A percentile compares a stretch with the other conserved stretches of the same genome.
Conservation (phyloP, 30 jellyfish, hydroid and myxozoan genomes). For the Aurelia sp. region DNA sequence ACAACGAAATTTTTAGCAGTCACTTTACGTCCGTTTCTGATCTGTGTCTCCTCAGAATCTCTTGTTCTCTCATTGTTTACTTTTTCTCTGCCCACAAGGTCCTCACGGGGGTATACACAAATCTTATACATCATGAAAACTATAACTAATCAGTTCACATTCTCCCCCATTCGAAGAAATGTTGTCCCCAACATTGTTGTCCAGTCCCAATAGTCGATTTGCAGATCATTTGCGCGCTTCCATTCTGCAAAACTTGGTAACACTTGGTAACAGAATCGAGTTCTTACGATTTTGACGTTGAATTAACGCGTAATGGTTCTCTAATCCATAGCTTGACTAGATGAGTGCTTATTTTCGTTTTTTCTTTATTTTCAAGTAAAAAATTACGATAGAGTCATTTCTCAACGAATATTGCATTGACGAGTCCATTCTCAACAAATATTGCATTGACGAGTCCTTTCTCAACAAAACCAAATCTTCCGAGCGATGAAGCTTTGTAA, state of each 20-base stretch:
- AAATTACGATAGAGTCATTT: not conserved
- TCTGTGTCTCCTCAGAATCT: too few relatives aligned
- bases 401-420: not conserved
- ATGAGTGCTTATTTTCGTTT: too few relatives aligned
- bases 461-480: constrained; percentile 16
- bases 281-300: not conserved
- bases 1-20: too few relatives aligned
- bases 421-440: too few relatives aligned
- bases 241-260: not conserved
- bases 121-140: too few relatives aligned
- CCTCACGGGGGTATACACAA: too few relatives aligned
- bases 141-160: constrained; percentile 3
- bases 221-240: constrained; percentile 10
- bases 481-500: not conserved
- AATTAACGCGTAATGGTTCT: not conserved
- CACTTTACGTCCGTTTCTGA: too few relatives aligned
- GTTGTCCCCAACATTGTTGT: not conserved
- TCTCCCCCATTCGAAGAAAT: constrained; percentile 35
- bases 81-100: too few relatives aligned
- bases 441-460: constrained; percentile 9
- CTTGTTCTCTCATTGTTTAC: too few relatives aligned
- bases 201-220: not conserved
- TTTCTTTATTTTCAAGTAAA: too few relatives aligned
- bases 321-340: not conserved
- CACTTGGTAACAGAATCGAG: not conserved